Evolutionary conservation across 2,888 invertebrate genomes (phyloP), one percentile per base, ranked within the genome.

Genomic region (Dryococelus australis): DNA sequence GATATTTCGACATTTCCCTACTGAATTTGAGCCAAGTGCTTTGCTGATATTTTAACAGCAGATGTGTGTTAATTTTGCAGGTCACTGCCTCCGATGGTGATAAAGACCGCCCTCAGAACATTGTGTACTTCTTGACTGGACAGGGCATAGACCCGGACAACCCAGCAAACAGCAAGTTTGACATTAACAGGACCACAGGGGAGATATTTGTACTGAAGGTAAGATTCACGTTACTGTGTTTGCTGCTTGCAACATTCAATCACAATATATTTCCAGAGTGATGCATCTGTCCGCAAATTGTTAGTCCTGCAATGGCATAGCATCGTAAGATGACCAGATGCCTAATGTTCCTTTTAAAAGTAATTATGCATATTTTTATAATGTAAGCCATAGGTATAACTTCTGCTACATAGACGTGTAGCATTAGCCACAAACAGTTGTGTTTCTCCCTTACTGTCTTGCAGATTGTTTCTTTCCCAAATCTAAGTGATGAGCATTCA

Each of bases 61-160:
- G 8, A 16, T 24, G 16, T 65, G 65, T 65, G 65, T 65, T 65
- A 47, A 10, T 47, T 47, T 43, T 28, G 90, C 93, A 99, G 99
- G 99, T 99, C 90, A 97, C 97, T 88, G 99, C 99, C 81, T 98
- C 97, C 16, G 99, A 99, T 93, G 98, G 98, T 86, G 99, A 99
- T 93, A 97, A 97, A 92, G 98, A 98, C 92, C 95, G 99, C 90
- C 97, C 97, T 87, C 98, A 98, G 92, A 97, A 98, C 92, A 98
- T 99, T 92, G 98, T 98, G 65, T 99, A 99, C 93, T 98, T 98
- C 93, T 94, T 98, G 89, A 98, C 98, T 65, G 98, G 98, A 24
- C 98, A 98, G 92, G 98, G 98, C 89, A 98, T 98, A 91, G 98
- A 98, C 94, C 97, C 98, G 47, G 98, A 98, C 93, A 98, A 98